phyloP scores from a whole-genome alignment of 2,888 invertebrate genomes.

The Salpingus planirostris region DNA sequence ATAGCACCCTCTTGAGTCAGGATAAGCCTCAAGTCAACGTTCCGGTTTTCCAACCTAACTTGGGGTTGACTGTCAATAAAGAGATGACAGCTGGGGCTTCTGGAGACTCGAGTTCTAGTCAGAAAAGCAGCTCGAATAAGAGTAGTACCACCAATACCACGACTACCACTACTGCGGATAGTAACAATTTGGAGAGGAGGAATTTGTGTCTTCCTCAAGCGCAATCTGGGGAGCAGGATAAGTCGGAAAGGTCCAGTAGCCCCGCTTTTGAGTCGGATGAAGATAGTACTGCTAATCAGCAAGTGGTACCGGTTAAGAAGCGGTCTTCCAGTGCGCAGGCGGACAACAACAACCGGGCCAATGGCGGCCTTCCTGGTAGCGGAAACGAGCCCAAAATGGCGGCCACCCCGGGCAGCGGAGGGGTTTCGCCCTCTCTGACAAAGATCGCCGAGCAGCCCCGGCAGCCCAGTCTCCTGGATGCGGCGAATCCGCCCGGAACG shows the following conservation, averaged over 20 bases:
- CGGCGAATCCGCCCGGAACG: slow-evolving; percentile 43
- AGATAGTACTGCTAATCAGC: slow-evolving; percentile 50
- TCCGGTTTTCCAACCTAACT: slow-evolving; percentile 19
- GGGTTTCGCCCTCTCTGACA: slow-evolving; percentile 47
- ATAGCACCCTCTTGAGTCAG: slow-evolving; percentile 58
- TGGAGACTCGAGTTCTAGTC: slow-evolving; percentile 53
- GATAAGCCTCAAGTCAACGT: slow-evolving; percentile 52
- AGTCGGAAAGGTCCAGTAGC: slow-evolving; percentile 80
- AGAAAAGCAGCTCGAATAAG: slow-evolving; percentile 52
- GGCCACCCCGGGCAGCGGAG: slow-evolving; percentile 20
- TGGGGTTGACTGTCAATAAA: slow-evolving; percentile 27
- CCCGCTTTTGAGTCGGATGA: slow-evolving; percentile 93
- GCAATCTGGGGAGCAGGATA: slow-evolving; percentile 44
- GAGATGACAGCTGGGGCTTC: slow-evolving; percentile 37
- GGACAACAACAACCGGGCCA: slow-evolving; percentile 47
- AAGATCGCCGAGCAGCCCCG: slow-evolving; percentile 52
- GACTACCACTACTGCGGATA: slow-evolving; percentile 43
- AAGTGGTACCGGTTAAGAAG: slow-evolving; percentile 44
- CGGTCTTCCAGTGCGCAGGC: slow-evolving; percentile 54
- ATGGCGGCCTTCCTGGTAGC: slow-evolving; percentile 46
- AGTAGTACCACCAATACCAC: slow-evolving; percentile 51
- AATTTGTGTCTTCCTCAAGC: slow-evolving; percentile 25
- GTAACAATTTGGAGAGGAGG: slow-evolving; percentile 22
- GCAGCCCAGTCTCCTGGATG: slow-evolving; percentile 56
- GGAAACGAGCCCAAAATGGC: slow-evolving; percentile 23